Evolutionary conservation across 2,113 vertebrate species (phyloP).

Genomic region (Ctenomys sociabilis): DNA sequence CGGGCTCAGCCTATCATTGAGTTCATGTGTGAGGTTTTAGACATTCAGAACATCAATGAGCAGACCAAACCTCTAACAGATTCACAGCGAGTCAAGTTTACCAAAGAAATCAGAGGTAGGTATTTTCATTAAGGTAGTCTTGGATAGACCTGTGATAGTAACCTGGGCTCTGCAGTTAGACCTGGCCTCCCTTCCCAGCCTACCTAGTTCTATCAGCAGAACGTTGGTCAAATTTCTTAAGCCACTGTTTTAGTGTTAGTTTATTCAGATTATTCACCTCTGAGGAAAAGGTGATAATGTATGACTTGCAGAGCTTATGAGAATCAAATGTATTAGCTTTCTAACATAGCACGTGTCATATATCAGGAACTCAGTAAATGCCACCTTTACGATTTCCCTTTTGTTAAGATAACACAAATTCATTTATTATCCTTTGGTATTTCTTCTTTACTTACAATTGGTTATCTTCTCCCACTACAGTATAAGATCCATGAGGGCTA

Average conservation of each 20-base stretch:
- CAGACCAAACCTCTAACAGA: conserved; percentile 99
- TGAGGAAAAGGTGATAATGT: conserved; percentile 2
- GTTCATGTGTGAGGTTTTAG: conserved; percentile 99
- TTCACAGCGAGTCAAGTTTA: conserved; percentile 99
- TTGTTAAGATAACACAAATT: not conserved
- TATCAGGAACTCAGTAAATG: not conserved
- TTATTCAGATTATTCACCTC: conserved; percentile 21
- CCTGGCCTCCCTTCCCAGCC: conserved; percentile 17
- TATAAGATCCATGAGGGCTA: not conserved
- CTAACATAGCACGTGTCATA: not conserved
- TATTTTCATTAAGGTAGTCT: conserved; percentile 40
- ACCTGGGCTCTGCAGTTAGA: not conserved
- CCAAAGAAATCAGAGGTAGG: conserved; percentile 99
- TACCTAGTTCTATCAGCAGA: not conserved
- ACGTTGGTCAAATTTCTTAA: conserved; percentile 24
- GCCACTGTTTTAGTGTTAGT: not conserved
- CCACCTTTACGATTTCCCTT: not conserved
- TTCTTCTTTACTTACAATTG: conserved; percentile 53
- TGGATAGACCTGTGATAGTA: not conserved
- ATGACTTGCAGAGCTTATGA: not conserved
- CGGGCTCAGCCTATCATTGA: conserved; percentile 99
- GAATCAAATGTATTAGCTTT: conserved; percentile 23
- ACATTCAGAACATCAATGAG: conserved; percentile 99
- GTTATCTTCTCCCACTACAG: not conserved
- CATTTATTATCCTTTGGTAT: conserved; percentile 38